These are phyloP conservation scores for Acanthurus lineatus DNA, from an alignment of 2,797 vertebrate species.

Conservation along the genomic window DNA sequence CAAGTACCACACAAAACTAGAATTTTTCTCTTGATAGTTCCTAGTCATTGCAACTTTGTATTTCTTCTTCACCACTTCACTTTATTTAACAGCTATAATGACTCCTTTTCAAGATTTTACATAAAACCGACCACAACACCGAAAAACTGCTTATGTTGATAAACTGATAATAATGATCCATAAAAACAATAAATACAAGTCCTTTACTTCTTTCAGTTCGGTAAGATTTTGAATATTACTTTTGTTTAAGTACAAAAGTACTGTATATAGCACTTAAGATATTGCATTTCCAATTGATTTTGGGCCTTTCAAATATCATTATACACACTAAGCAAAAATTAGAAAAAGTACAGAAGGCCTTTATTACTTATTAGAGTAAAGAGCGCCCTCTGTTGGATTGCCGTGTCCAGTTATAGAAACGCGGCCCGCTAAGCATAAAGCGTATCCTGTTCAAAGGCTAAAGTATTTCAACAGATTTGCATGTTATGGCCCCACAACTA, in stretches of 20 bases:
- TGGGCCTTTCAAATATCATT: not conserved
- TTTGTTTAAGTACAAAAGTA: not conserved
- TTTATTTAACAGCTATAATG: not conserved
- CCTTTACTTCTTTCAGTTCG: too few species aligned
- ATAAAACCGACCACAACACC: not conserved
- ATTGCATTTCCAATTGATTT: not conserved
- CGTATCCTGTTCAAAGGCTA: not conserved
- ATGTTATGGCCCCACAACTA: fast-evolving
- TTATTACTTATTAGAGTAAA: not conserved
- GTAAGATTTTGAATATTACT: not conserved
- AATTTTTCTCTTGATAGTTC: not conserved
- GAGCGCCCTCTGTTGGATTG: slow-evolving; percentile 44
- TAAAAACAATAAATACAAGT: too few species aligned
- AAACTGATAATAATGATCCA: not conserved
- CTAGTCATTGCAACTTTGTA: not conserved
- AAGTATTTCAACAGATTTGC: not conserved
- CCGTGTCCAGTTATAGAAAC: not conserved
- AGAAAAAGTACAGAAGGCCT: not conserved
- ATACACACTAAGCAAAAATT: not conserved
- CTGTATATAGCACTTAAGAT: not conserved
- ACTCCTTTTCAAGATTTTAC: not conserved
- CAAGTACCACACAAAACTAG: not conserved
- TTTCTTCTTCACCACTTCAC: not conserved
- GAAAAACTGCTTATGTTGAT: not conserved
- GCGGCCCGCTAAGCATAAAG: not conserved